Evolutionary conservation across 1,140 invertebrate genomes (phyloP), one percentile per base, ranked within the genome.

Genomic region (Physella acuta): DNA sequence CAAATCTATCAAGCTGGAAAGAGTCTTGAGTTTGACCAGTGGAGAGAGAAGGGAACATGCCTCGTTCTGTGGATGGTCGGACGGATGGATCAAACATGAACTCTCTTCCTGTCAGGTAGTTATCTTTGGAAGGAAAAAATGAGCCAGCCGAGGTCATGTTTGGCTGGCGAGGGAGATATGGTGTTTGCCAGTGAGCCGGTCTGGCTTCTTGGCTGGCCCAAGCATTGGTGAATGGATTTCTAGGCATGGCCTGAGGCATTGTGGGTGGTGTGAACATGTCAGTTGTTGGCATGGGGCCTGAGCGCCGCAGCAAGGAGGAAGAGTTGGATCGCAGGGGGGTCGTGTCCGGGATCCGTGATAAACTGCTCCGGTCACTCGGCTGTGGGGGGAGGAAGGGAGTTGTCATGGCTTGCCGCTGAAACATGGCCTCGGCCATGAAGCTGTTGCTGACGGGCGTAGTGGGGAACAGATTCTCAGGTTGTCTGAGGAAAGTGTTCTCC

Each of bases 41-140:
- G 30, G 81, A 72, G 49, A 82, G 62, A 33, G 73, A 74, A 60
- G 79, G 71, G 53, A 82, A 82, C 77, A 82, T 80, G 55, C 77
- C 76, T 52, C 79, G 74, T 37, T 82, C 81, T 20, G 79, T 64
- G 39, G 39, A 58, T 11, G 75, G 58, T 24, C 76, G 68, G n/a
- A 77, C 70, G 8, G 81, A 79, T 24, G 78, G 75, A 63, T 82
- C 81, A 73, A 82, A 82, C 79, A 81, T 80, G 59, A 82, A 81
- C 3, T 82, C 80, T 16, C 80, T 72, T 3, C 79, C 72, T 14
- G 78, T 49, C 61, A 81, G 75, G 70, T 82, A 82, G 55, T 76
- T 77, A 34, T 80, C 80, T 65, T 80, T 82, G 36, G 74, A 70
- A 71, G 79, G 75, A 44, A 82, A 75, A 26, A 79, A 74, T 16